Conservation (phyloP, 2,113 vertebrate species). For the Notarius quadriscutis region DNA sequence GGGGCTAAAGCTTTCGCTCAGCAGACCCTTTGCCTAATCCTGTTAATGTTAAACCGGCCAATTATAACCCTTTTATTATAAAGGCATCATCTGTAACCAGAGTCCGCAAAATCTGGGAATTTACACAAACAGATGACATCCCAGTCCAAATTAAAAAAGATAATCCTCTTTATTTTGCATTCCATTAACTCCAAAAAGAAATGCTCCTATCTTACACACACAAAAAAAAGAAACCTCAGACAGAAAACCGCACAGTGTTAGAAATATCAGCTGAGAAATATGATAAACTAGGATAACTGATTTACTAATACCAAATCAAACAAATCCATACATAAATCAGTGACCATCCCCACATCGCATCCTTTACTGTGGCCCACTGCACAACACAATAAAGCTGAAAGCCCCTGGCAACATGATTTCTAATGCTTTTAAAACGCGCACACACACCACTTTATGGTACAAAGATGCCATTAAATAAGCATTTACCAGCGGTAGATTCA, state of each 20-base stretch:
- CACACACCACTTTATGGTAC: not conserved
- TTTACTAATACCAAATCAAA: not conserved
- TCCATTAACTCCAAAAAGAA: slow-evolving; percentile 56
- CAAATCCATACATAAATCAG: not conserved
- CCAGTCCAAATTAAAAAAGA: not conserved
- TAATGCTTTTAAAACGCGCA: not conserved
- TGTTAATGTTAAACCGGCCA: slow-evolving; percentile 63
- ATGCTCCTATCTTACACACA: not conserved
- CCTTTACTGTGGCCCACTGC: not conserved
- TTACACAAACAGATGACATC: slow-evolving; percentile 50
- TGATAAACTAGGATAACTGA: not conserved
- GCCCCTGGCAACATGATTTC: not conserved
- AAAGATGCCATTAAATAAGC: not conserved
- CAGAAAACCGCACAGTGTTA: not conserved
- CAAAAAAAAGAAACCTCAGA: not conserved
- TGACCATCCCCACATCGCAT: not conserved
- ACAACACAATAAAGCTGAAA: not conserved
- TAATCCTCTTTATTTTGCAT: slow-evolving; percentile 46
- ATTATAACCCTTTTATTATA: slow-evolving; percentile 51
- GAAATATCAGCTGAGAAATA: not conserved
- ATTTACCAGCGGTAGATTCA: not conserved
- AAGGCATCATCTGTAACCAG: slow-evolving; percentile 52
- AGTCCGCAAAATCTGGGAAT: slow-evolving; percentile 57
- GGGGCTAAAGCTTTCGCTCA: slow-evolving; percentile 58
- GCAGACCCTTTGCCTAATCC: slow-evolving; percentile 64